Conservation (phyloP, 2,113 vertebrate species). For the Crotophaga sulcirostris region DNA sequence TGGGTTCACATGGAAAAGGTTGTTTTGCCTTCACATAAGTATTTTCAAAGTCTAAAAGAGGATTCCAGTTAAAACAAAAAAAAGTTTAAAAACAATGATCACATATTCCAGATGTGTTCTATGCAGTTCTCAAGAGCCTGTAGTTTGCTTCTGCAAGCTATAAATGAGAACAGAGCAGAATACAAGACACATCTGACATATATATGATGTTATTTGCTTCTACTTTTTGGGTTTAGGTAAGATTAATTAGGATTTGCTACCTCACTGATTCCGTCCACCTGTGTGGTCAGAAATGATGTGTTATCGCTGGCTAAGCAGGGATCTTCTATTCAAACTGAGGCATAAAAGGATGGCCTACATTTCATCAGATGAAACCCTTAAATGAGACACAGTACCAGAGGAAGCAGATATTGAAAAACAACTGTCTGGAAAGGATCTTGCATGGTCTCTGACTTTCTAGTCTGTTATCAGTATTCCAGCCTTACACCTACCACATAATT, state of each 20-base stretch:
- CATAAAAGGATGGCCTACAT: too few species aligned
- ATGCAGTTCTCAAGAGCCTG: rapidly evolving
- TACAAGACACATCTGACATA: not conserved
- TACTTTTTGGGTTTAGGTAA: not conserved
- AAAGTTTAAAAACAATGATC: not conserved
- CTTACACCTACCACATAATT: not conserved
- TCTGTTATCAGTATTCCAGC: not conserved
- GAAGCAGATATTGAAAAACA: not conserved
- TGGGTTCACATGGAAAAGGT: not conserved
- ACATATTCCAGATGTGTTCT: not conserved
- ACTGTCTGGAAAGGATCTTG: not conserved
- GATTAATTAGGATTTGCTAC: not conserved
- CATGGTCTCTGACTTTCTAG: not conserved
- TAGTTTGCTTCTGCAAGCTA: not conserved
- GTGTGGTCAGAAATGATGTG: not conserved
- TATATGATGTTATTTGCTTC: not conserved
- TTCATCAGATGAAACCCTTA: not conserved
- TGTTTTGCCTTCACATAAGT: not conserved
- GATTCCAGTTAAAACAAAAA: not conserved
- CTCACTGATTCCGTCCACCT: not conserved
- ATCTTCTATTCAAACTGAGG: too few species aligned
- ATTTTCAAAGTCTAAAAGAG: not conserved
- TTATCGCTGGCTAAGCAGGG: too few species aligned
- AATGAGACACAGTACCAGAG: not conserved
- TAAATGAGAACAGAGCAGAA: not conserved